Evolutionary conservation across 2,797 vertebrate genomes (phyloP), one percentile per base, ranked within the genome.

Genomic region (Coccyzus lansbergi): DNA sequence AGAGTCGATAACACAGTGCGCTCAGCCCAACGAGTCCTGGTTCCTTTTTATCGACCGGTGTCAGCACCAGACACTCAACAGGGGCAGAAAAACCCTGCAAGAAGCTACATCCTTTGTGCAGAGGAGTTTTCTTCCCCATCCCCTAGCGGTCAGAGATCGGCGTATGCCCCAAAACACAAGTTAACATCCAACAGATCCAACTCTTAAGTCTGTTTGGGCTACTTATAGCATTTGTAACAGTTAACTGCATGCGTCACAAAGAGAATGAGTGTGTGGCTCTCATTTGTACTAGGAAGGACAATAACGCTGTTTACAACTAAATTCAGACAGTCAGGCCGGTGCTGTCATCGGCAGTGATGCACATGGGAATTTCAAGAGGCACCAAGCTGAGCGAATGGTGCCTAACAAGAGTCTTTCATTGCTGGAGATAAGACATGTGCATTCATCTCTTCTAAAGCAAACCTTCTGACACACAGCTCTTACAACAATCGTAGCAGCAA

Each of bases 401-500:
- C 83, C 87, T 76, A 95, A 83, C n/a, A 19, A 25, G 48, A 77
- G 52, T 67, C 87, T 70, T 55, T 92, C 86, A 52, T 8, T 36
- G 53, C 34, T 77, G 58, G 29, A 82, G 77, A 79, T 7, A 1
- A 0, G 65, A 52, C 29, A 81, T 28, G 18, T n/a, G 70, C 62
- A 48, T 71, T 92, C 85, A 60, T 48, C 81, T 91, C 94, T 90
- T 86, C 34, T 40, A 79, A 72, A 88, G 74, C 38, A 63, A 86
- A 92, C 82, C 90, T 92, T 93, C 88, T 55, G 56, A 88, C 69
- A 88, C 0, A 91, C 34, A 88, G 64, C 82, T 95, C 93, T 91
- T 65, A 62, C 70, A 94, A 91, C 75, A 94, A 88, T 40, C 15
- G 60, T 51, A 93, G 95, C 88, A 91, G 90, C 94, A 94, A 95